These are phyloP conservation scores for Sebastes variabilis DNA, from an alignment of 2,797 vertebrate species.

Conservation along the genomic window DNA sequence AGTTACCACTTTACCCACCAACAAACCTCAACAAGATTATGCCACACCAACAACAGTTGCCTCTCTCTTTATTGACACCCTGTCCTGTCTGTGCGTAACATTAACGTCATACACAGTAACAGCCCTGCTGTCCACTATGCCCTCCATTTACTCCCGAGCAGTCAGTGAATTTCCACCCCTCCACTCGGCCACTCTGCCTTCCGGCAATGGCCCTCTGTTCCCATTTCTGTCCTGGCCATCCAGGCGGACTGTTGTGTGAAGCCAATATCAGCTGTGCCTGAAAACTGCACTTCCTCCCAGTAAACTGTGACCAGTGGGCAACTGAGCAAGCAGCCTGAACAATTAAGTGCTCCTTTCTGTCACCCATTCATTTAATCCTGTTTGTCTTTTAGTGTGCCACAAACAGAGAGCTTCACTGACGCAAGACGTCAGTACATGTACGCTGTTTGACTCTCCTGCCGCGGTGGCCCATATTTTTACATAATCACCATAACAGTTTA, in stretches of 20 bases:
- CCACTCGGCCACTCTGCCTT: constrained; percentile 36
- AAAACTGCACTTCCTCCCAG: constrained; percentile 55
- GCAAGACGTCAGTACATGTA: constrained; percentile 5
- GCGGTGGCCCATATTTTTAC: constrained; percentile 63
- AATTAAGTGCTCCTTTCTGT: constrained; percentile 41
- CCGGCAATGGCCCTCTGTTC: constrained; percentile 46
- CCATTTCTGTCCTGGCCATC: constrained; percentile 44
- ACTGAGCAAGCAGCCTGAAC: constrained; percentile 38
- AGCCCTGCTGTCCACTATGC: constrained; percentile 47
- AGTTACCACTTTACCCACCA: constrained; percentile 11
- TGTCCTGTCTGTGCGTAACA: constrained; percentile 43
- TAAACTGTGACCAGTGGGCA: constrained; percentile 33
- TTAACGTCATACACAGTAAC: constrained; percentile 42
- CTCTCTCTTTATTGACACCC: constrained; percentile 48
- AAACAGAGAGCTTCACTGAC: constrained; percentile 32
- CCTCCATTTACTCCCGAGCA: constrained; percentile 61
- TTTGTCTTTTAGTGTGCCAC: constrained; percentile 46
- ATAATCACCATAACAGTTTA: constrained; percentile 39
- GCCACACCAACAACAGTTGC: neutral
- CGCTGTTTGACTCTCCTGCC: constrained; percentile 31
- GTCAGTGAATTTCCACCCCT: constrained; percentile 72
- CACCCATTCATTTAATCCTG: constrained; percentile 46
- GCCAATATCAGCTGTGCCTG: constrained; percentile 53
- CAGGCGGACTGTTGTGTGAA: constrained; percentile 51
- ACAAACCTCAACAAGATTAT: constrained; percentile 13